These are phyloP conservation scores for Neotoxoptera formosana DNA, from an alignment of 1,140 invertebrate genomes.

Conservation along the genomic window DNA sequence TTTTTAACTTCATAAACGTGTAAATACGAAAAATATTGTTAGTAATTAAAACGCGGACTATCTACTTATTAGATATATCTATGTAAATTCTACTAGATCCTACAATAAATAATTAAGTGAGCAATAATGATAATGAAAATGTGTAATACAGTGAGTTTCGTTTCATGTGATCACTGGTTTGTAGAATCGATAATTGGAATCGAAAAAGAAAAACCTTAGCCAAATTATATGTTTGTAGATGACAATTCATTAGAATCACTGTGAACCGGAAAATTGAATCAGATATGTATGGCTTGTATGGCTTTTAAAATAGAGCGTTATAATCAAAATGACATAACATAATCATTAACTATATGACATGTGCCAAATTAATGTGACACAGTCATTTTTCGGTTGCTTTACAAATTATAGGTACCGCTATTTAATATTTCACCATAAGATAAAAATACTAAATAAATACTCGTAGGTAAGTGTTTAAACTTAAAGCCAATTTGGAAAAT, in stretches of 20 bases:
- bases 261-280: neutral
- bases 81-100: neutral
- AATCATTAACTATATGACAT: neutral
- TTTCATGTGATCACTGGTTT: neutral
- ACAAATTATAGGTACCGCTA: neutral
- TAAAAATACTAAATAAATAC: neutral
- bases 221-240: neutral
- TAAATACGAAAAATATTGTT: neutral
- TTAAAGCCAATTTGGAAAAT: neutral
- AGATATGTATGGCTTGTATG: neutral
- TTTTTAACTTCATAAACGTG: neutral
- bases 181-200: neutral
- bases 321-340: neutral
- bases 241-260: neutral
- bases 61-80: conserved; percentile 32
- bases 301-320: neutral
- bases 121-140: neutral
- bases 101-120: neutral
- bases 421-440: neutral
- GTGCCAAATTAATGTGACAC: neutral
- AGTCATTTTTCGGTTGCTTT: neutral
- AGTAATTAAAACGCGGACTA: neutral
- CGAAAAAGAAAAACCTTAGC: neutral
- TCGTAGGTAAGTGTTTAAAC: neutral
- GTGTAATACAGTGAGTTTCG: neutral